phyloP scores from a whole-genome alignment of 2,797 vertebrate genomes.

The Pantherophis alleghaniensis region DNA sequence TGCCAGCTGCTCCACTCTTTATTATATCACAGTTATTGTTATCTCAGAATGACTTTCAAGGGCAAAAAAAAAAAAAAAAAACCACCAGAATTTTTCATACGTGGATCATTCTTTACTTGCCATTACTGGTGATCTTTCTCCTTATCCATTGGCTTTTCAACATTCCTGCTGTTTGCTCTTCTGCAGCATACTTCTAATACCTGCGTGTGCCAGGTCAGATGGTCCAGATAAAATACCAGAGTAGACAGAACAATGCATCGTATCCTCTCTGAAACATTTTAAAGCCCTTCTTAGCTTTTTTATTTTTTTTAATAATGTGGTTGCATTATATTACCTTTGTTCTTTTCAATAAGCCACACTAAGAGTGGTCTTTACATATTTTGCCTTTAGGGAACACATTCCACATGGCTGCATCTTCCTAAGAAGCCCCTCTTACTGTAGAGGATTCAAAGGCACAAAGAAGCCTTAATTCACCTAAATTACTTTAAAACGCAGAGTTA shows the following conservation, averaged over 20 bases:
- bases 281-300: neutral
- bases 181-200: constrained; percentile 10
- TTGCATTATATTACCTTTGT: neutral
- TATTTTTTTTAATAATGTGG: neutral
- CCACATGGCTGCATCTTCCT: neutral
- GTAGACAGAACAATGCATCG: neutral
- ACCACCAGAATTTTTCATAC: neutral
- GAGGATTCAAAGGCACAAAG: neutral
- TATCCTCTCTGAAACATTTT: neutral
- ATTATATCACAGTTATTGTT: constrained; percentile 6
- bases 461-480: neutral
- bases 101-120: neutral
- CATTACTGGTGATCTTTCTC: neutral
- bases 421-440: neutral
- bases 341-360: neutral
- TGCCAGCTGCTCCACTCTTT: constrained; percentile 16
- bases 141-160: constrained; percentile 4
- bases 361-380: neutral
- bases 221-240: neutral
- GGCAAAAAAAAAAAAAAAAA: constrained; percentile 25
- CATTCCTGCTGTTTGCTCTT: neutral
- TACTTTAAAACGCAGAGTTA: neutral
- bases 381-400: neutral
- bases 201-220: neutral
- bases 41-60: constrained; percentile 9